Base-by-base conservation (phyloP, 2,888 invertebrate species). In the Apamea sordens region DNA sequence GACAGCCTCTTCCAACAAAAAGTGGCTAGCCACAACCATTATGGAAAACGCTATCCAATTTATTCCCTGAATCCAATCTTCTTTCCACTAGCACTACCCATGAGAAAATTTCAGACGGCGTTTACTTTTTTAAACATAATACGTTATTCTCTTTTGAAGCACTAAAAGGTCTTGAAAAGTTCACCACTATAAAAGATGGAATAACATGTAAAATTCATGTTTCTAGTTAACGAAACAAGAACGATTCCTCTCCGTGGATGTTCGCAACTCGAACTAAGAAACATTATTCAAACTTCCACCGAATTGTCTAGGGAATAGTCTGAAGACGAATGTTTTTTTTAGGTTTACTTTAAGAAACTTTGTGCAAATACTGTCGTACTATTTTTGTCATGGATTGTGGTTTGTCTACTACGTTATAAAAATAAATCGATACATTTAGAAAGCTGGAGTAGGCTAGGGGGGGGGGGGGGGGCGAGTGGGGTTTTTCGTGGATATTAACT, bases 201-300 rank as follows among this genome's bases (percentile, higher is more conserved):
- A 87, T 83, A 85, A 79, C 88, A 87, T 89, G 78, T 80, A 82
- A 89, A 79, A 89, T 89, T 89, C 88, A 89, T 85, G 88, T 87
- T 83, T 86, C 86, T 81, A 80, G 82, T 83, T 86, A 80, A 79
- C 84, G 77, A 74, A 80, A 83, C 80, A 83, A 82, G 86, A 86
- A 84, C 79, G 80, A 81, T 89, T 86, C 77, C 73, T 80, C 78
- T 80, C 69, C 32, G 65, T 71, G 65, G 78, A 82, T 80, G 78
- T 83, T 85, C 70, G 63, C 56, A 85, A 80, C 71, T 83, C 59
- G 65, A 79, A 86, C 79, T 76, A 74, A 83, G 82, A 86, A 85
- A 86, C 83, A 81, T 89, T 88, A 87, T 85, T 88, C 80, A 84
- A 87, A 87, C 80, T 88, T 86, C 77, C 47, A 78, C 76, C 69